Conservation (phyloP, 2,888 invertebrate species). For the Monopis laevigella region DNA sequence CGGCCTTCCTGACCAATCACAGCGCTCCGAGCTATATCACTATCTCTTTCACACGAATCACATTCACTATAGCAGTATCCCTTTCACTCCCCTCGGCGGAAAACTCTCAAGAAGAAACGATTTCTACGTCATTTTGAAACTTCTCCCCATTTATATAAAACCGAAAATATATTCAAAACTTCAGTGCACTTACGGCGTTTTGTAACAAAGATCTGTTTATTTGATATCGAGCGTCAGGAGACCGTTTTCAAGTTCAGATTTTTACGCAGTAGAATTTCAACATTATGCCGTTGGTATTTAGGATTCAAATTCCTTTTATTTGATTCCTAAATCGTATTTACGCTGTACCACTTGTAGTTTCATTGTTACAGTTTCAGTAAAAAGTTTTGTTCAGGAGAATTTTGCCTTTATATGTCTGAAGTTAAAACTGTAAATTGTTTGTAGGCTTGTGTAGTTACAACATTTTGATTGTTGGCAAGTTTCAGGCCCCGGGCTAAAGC, state of each 20-base stretch:
- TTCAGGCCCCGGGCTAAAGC: constrained; percentile 52
- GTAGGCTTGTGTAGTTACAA: background rate
- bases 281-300: constrained; percentile 36
- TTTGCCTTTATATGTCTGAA: constrained; percentile 18
- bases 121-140: constrained; percentile 30
- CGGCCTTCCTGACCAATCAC: constrained; percentile 69
- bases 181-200: constrained; percentile 40
- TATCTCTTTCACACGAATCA: constrained; percentile 34
- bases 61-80: constrained; percentile 38
- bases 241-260: constrained; percentile 68
- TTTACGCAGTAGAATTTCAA: constrained; percentile 47
- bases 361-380: constrained; percentile 57
- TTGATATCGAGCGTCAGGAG: constrained; percentile 65
- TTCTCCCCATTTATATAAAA: constrained; percentile 20
- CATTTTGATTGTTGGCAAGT: background rate
- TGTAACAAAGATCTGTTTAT: constrained; percentile 45
- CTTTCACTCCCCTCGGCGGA: constrained; percentile 60
- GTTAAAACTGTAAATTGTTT: constrained; percentile 23
- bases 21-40: constrained; percentile 63
- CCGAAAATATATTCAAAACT: background rate
- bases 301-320: background rate
- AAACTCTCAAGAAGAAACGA: constrained; percentile 44
- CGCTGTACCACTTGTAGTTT: constrained; percentile 26
- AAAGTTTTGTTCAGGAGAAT: constrained; percentile 16
- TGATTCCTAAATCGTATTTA: constrained; percentile 48